Conservation (phyloP, 2,113 vertebrate species). For the Hippopotamus amphibius region DNA sequence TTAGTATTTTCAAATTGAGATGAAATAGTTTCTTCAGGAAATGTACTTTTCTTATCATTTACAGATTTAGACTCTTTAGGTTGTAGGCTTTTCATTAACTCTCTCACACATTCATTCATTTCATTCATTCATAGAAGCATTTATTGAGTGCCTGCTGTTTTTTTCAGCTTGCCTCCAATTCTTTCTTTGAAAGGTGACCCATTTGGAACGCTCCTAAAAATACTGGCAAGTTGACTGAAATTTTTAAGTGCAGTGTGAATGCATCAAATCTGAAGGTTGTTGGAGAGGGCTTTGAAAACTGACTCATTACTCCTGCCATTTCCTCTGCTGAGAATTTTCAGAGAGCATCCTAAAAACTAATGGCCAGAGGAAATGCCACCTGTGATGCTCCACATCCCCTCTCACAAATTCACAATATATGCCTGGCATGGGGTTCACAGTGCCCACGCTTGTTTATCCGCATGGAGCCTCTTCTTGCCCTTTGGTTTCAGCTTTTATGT, state of each 20-base stretch:
- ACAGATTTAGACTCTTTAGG: slow-evolving; percentile 13
- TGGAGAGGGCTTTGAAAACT: slow-evolving; percentile 46
- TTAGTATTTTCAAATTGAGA: slow-evolving; percentile 65
- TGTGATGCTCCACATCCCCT: not conserved
- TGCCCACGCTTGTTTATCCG: slow-evolving; percentile 6
- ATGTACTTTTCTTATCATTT: slow-evolving; percentile 58
- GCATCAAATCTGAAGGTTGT: not conserved
- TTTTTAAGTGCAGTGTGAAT: slow-evolving; percentile 46
- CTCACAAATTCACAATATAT: not conserved
- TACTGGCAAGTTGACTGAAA: not conserved
- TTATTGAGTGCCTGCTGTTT: slow-evolving; percentile 48
- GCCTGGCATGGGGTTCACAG: not conserved
- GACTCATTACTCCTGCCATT: not conserved
- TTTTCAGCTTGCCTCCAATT: slow-evolving; percentile 54
- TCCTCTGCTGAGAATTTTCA: slow-evolving; percentile 56
- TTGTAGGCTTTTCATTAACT: slow-evolving; percentile 54
- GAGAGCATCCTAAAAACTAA: slow-evolving; percentile 19
- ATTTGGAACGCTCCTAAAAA: slow-evolving; percentile 47
- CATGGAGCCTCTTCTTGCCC: slow-evolving; percentile 48
- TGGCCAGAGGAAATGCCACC: not conserved
- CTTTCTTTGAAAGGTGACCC: slow-evolving; percentile 46
- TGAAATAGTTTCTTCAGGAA: slow-evolving; percentile 53
- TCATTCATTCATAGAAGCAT: slow-evolving; percentile 46
- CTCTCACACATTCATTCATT: slow-evolving; percentile 35
- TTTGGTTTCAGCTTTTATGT: slow-evolving; percentile 39